Evolutionary conservation across 2,797 vertebrate genomes (phyloP), one percentile per base, ranked within the genome.

Genomic region (Ctenosaura bakeri): DNA sequence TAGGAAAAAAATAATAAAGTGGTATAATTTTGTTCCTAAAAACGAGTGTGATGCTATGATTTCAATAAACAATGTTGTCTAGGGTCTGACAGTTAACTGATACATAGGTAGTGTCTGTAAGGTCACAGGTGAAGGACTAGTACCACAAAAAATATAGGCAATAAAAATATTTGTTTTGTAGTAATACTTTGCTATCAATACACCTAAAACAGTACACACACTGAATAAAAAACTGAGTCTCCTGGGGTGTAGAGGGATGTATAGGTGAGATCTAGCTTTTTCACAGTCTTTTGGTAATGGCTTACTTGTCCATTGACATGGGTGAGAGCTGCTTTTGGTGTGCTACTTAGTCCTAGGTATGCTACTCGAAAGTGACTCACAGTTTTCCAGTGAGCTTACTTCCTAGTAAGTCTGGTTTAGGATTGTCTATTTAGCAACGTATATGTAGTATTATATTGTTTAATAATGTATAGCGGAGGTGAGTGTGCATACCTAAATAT

Each of bases 31-130:
- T 90, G 89, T 92, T 92, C 92, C 83, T 85, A 93, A 85, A 42
- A 90, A 59, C 24, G 38, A 93, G 81, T 88, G 90, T 2, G 7
- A 90, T 91, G 90, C 91, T 89, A 77, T 89, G 5, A 90, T 94
- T 91, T 93, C 88, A 91, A 0, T 89, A 85, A 87, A 54, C 13
- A 81, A 46, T 94, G 90, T 92, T 94, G 85, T 89, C 81, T 91
- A 29, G 50, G 93, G 71, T 92, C 84, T 54, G 73, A 89, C 71
- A 94, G 88, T 83, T 73, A 89, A 85, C 62, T 79, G 62, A 82
- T 87, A 46, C 35, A 52, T 83, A 85, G 91, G 87, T 59, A 69
- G 78, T 56, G 26, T 0, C 0, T 14, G 46, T 54, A 62, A 83
- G 56, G 76, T 0, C n/a, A 82, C 76, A 24, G 42, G 20, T 54